These are phyloP conservation scores for Novumbra hubbsi DNA, from an alignment of 2,797 vertebrate species.

Conservation along the genomic window DNA sequence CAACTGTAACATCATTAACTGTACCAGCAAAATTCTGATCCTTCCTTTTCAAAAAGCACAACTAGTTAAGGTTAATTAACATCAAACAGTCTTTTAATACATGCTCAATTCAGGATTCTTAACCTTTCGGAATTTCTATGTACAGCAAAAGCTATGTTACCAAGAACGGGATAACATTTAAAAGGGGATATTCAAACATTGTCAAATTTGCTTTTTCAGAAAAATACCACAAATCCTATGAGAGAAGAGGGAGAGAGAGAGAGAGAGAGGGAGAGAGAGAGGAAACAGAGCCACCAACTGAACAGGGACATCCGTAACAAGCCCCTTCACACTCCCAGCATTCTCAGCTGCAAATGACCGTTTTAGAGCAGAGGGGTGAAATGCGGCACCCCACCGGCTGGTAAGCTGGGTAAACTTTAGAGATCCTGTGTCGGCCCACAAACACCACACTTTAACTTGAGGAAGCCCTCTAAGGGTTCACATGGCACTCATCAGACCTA, in stretches of 20 bases:
- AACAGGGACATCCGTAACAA: slow-evolving; percentile 21
- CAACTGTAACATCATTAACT: too few relatives aligned
- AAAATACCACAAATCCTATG: too few relatives aligned
- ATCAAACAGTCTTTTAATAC: too few relatives aligned
- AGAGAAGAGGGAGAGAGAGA: background rate
- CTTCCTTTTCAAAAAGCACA: too few relatives aligned
- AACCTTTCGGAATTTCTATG: too few relatives aligned
- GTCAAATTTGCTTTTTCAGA: too few relatives aligned
- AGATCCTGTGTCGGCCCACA: slow-evolving; percentile 64
- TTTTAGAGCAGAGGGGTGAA: slow-evolving; percentile 72
- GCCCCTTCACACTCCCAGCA: slow-evolving; percentile 47
- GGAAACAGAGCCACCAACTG: slow-evolving; percentile 14
- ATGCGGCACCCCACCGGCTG: slow-evolving; percentile 65
- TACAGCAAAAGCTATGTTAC: too few relatives aligned
- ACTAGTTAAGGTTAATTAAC: too few relatives aligned
- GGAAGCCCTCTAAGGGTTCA: slow-evolving; percentile 1
- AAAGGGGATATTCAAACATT: too few relatives aligned
- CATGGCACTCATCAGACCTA: background rate
- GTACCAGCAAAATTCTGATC: too few relatives aligned
- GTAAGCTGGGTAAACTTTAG: slow-evolving; percentile 67
- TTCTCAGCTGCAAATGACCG: slow-evolving; percentile 58
- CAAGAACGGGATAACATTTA: too few relatives aligned
- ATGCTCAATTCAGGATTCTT: too few relatives aligned
- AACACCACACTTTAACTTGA: slow-evolving; percentile 56
- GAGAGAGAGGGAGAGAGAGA: background rate